These are phyloP conservation scores for Drepana arcuata DNA, from an alignment of 1,140 invertebrate genomes.

Conservation along the genomic window DNA sequence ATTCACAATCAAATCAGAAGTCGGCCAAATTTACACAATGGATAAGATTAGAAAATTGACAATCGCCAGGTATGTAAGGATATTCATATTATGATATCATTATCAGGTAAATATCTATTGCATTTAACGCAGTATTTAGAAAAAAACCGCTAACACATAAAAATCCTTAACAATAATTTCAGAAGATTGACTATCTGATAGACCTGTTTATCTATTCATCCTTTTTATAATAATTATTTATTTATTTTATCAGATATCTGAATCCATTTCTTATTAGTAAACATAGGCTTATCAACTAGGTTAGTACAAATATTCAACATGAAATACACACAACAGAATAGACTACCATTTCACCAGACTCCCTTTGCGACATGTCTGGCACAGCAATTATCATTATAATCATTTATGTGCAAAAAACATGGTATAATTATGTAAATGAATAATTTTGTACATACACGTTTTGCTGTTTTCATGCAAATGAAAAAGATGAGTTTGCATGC, in stretches of 20 bases:
- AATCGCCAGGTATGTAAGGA: conserved; percentile 8
- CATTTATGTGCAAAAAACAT: too few relatives aligned
- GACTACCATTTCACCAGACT: too few relatives aligned
- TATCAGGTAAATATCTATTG: background rate
- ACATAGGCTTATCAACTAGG: too few relatives aligned
- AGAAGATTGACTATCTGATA: background rate
- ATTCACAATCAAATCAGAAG: conserved; percentile 11
- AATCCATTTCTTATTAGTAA: too few relatives aligned
- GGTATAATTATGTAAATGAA: too few relatives aligned
- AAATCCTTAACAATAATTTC: too few relatives aligned
- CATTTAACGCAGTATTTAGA: background rate
- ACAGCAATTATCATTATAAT: too few relatives aligned
- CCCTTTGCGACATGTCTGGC: too few relatives aligned
- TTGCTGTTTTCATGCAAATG: background rate
- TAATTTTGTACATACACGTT: background rate
- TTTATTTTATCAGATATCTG: too few relatives aligned
- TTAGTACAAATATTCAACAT: too few relatives aligned
- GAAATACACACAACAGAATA: too few relatives aligned
- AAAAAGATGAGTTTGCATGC: background rate
- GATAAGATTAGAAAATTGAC: conserved; percentile 11
- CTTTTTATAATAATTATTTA: background rate
- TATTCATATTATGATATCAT: background rate
- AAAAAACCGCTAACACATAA: too few relatives aligned
- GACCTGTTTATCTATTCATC: background rate
- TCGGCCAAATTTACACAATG: conserved; percentile 8